A percentile compares a stretch with the other conserved stretches of the same genome.
phyloP scores from a whole-genome alignment of 2,888 invertebrate species.

The Acanthopleura granulata region DNA sequence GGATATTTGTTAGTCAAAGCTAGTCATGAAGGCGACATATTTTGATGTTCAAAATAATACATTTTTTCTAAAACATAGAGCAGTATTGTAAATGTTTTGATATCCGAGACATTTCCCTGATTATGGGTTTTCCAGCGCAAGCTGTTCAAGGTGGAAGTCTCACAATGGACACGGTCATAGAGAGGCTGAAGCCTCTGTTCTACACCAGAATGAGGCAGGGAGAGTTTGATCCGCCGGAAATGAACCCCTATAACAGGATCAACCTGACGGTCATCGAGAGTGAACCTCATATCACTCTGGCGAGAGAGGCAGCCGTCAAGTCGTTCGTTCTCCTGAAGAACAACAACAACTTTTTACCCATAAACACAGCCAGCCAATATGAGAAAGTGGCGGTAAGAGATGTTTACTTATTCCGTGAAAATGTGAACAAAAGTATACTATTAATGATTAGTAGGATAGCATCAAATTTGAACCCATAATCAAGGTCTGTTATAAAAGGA shows the following conservation, averaged over 20 bases:
- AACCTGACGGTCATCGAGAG: conserved; percentile 34
- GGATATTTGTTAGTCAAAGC: too few species aligned
- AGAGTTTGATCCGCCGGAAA: conserved; percentile 30
- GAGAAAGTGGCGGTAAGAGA: conserved; percentile 4
- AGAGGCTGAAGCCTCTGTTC: conserved; percentile 28
- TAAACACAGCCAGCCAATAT: not conserved
- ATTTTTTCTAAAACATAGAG: too few species aligned
- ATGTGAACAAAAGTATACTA: too few species aligned
- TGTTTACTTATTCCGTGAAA: too few species aligned
- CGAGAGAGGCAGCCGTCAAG: conserved; percentile 35
- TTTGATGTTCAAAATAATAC: too few species aligned
- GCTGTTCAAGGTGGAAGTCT: not conserved
- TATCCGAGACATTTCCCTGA: too few species aligned
- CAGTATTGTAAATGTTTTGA: too few species aligned
- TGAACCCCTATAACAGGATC: conserved; percentile 25
- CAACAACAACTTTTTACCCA: conserved; percentile 26
- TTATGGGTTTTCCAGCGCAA: not conserved
- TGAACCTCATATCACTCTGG: conserved; percentile 33
- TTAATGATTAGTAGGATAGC: too few species aligned
- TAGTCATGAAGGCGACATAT: too few species aligned
- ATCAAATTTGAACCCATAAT: too few species aligned
- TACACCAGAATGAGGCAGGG: conserved; percentile 29
- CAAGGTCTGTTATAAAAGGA: too few species aligned
- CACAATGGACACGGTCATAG: conserved; percentile 1
- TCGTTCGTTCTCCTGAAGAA: conserved; percentile 45